phyloP scores from a whole-genome alignment of 2,113 vertebrate species.

The Panurus biarmicus region DNA sequence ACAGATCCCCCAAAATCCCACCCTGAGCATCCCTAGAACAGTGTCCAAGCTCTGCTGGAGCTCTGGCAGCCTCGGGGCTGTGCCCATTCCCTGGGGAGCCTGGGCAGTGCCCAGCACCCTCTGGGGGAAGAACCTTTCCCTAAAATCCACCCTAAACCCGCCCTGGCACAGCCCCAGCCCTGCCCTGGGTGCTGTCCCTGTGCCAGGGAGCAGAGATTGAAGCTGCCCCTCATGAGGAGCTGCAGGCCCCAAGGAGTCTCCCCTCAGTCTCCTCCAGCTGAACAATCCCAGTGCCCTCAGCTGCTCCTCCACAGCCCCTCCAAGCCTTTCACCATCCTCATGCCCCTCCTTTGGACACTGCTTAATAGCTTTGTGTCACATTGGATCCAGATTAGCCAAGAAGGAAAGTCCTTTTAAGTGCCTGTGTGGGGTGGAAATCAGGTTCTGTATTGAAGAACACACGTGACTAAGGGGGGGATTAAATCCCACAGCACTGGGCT shows the following conservation, averaged over 20 bases:
- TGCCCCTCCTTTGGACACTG: neutral
- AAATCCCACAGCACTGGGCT: neutral
- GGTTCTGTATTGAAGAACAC: neutral
- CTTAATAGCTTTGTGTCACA: neutral
- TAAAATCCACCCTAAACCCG: accelerated
- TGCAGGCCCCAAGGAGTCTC: neutral
- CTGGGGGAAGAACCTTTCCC: neutral
- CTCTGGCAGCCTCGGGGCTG: neutral
- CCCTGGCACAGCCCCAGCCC: neutral
- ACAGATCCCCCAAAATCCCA: neutral
- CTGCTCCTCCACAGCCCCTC: neutral
- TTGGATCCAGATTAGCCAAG: neutral
- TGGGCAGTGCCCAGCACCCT: neutral
- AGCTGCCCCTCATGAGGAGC: neutral
- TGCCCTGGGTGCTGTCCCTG: neutral
- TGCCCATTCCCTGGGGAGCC: neutral
- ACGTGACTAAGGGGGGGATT: neutral
- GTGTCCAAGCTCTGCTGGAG: neutral
- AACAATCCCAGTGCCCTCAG: neutral
- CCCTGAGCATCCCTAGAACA: neutral
- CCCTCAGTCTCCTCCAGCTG: neutral
- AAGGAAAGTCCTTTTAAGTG: neutral
- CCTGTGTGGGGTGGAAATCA: neutral
- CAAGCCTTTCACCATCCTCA: neutral
- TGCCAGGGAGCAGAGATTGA: neutral